Base-by-base conservation (phyloP, 2,113 vertebrate genomes). In the Natator depressus region DNA sequence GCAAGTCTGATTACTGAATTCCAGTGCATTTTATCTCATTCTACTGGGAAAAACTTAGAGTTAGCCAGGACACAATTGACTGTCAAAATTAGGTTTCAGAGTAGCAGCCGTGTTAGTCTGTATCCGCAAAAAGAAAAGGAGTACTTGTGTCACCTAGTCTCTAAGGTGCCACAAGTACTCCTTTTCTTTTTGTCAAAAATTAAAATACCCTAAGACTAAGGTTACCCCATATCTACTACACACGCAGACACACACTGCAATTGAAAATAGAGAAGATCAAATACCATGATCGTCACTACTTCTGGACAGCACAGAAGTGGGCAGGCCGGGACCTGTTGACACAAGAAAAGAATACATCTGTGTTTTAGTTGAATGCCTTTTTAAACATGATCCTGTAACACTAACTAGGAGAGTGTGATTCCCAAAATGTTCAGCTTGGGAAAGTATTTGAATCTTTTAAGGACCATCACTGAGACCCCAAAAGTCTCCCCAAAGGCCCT, bases 281-380 rank as follows among this genome's bases (percentile, higher is more conserved):
- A 29, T 98, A 99, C 99, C 99, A 98, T 85, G 4, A 94, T 98
- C 95, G 93, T 98, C 80, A 19, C n/a, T 93, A 96, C 98, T 99
- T 78, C 97, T 98, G 92, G 98, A 98, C 31, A 99, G 96, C 49
- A 97, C 98, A 96, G 98, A 99, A 1, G 96, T 31, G 2, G 99
- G 99, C 65, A 99, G 89, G 91, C 98, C 99, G 83, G 99, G 99
- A 96, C 99, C 99, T 99, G 98, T 96, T 88, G 86, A 97, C 4
- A 97, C 38, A 97, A 97, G 75, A 96, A 10, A 90, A 46, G 79
- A 55, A 94, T n/a, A n/a, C 85, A 72, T 82, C 53, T 49, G 27
- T 4, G 62, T 90, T 85, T 94, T 83, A 91, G 42, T 51, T 92
- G 38, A 55, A 6, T 31, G 49, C 55, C 80, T 29, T 84, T 92